These are phyloP conservation scores for Malacosoma neustria DNA, from an alignment of 2,888 invertebrate genomes.

Conservation along the genomic window DNA sequence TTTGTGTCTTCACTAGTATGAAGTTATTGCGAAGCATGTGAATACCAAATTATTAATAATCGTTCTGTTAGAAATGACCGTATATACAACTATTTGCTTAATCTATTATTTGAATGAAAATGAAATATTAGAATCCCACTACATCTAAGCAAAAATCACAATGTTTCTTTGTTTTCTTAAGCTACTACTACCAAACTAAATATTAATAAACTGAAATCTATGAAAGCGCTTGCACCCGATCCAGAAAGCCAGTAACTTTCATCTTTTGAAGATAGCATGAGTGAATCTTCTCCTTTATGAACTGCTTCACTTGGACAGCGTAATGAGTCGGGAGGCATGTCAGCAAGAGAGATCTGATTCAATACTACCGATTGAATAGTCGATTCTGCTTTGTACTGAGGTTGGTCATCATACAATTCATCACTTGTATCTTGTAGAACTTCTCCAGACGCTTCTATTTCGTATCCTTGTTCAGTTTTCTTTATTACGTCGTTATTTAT, in stretches of 20 bases:
- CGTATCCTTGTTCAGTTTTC: slow-evolving; percentile 28
- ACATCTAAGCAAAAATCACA: too few species aligned
- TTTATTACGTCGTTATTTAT: slow-evolving; percentile 6
- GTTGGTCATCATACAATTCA: slow-evolving; percentile 35
- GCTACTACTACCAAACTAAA: slow-evolving; percentile 4
- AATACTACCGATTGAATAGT: slow-evolving; percentile 31
- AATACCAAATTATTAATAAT: too few species aligned
- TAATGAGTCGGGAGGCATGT: slow-evolving; percentile 41
- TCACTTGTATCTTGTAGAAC: slow-evolving; percentile 30
- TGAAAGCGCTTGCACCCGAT: slow-evolving; percentile 22
- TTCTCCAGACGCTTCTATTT: slow-evolving; percentile 31
- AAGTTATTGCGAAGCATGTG: too few species aligned
- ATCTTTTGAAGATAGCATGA: slow-evolving; percentile 62
- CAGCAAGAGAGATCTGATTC: slow-evolving; percentile 41
- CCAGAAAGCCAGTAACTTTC: slow-evolving; percentile 51
- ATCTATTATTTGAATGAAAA: too few species aligned
- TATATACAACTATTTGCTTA: too few species aligned
- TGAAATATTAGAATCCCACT: too few species aligned
- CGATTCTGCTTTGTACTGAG: slow-evolving; percentile 38
- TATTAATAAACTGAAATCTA: not conserved
- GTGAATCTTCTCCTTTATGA: slow-evolving; percentile 53
- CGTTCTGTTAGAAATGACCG: too few species aligned
- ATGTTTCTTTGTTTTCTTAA: slow-evolving; percentile 10
- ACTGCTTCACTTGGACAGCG: slow-evolving; percentile 41
- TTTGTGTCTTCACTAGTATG: too few species aligned